Evolutionary conservation across 2,113 vertebrate genomes (phyloP), one percentile per base, ranked within the genome.

Genomic region (Dipodomys spectabilis): DNA sequence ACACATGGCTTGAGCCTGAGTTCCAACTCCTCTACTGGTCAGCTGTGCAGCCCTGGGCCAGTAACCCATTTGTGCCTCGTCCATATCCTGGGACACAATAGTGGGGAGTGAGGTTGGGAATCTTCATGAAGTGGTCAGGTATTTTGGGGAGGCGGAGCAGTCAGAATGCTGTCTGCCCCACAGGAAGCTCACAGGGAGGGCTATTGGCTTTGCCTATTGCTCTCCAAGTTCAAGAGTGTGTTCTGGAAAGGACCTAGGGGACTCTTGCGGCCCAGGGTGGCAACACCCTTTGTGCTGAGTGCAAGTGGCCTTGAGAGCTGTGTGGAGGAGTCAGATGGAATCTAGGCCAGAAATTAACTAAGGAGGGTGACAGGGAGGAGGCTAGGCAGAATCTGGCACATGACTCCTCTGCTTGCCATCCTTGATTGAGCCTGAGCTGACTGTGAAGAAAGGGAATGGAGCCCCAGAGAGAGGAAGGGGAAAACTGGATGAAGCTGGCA

Each of bases 131-230:
- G 35, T 45, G 6, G 2, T 1, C 18, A 44, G 9, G 13, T 22
- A 0, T 53, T 44, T 49, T 44, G 0, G 15, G 0, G 1, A 44
- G 53, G 65, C 57, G 15, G 10, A 39, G 8, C 4, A 0, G 72
- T 27, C 11, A 27, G 53, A 57, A 57, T 57, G 53, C 53, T 57
- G 53, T 25, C 57, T 9, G 28, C 53, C 65, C 64, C 62, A 15
- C n/a, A 74, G 30, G 27, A 53, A 44, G 86, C 68, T 67, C 39
- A 7, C 7, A 27, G 13, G 3, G 10, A 57, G 69, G 3, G 16
- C 10, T 88, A 45, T 1, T 64, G 32, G 44, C 60, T 84, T n/a
- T 77, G 62, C 11, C 6, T 2, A 13, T 44, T 62, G n/a, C 35
- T 81, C 72, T 83, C 30, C 1, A 49, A 65, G 65, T 78, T 82